These are phyloP conservation scores for Pogonognathellus flavescens DNA, from an alignment of 1,140 invertebrate genomes.

Conservation along the genomic window DNA sequence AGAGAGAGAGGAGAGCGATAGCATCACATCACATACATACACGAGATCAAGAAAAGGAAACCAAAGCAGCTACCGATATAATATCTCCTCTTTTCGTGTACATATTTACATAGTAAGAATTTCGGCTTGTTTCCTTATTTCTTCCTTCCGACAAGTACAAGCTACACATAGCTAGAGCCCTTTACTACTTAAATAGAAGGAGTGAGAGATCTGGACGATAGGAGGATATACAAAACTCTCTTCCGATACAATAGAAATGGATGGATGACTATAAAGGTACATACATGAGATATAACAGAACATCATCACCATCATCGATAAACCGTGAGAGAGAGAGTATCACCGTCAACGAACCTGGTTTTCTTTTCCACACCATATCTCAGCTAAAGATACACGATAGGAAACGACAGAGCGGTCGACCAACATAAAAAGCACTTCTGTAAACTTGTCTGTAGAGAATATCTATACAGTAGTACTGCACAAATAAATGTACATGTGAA, in stretches of 20 bases:
- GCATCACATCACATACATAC: neutral
- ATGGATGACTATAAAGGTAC: neutral
- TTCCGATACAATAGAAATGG: neutral
- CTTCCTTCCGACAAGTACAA: slow-evolving; percentile 8
- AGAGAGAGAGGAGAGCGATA: neutral
- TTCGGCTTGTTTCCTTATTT: slow-evolving; percentile 18
- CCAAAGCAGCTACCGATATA: neutral
- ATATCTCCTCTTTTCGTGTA: neutral
- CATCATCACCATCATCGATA: slow-evolving; percentile 36
- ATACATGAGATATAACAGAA: neutral
- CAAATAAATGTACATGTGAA: no score
- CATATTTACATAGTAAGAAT: neutral
- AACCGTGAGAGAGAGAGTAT: neutral
- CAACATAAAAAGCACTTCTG: slow-evolving; percentile 3
- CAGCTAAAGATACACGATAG: neutral
- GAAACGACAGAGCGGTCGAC: neutral
- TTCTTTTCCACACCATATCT: slow-evolving; percentile 20
- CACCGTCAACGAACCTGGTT: neutral
- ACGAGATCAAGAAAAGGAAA: slow-evolving; percentile 29
- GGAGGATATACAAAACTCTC: no score
- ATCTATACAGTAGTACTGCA: neutral
- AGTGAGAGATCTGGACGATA: slow-evolving; percentile 4
- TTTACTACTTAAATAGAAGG: neutral
- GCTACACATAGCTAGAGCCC: no score
- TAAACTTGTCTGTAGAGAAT: neutral